Percentiles rank a stretch among this genome's conserved stretches.
These are phyloP conservation scores for Drosophila subquinaria DNA, from an alignment of 2,888 invertebrate genomes.

Conservation along the genomic window DNA sequence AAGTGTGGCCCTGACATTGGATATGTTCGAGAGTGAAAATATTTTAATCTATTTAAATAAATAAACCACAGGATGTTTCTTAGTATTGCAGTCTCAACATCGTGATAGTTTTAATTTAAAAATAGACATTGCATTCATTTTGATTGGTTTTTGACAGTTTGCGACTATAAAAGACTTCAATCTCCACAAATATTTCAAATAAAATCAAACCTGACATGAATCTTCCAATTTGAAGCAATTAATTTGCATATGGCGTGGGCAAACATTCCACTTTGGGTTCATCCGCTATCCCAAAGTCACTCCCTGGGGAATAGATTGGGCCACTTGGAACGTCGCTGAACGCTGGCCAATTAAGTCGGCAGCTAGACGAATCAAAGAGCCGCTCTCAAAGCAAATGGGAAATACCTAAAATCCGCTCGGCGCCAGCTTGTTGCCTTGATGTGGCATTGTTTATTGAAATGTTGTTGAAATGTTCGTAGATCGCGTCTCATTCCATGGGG, in stretches of 20 bases:
- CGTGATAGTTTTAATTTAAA: not conserved
- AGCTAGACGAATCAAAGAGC: slow-evolving; percentile 54
- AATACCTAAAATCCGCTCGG: slow-evolving; percentile 49
- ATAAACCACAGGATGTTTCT: too few relatives aligned
- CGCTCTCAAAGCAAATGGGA: slow-evolving; percentile 33
- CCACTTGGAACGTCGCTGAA: slow-evolving; percentile 37
- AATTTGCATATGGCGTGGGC: slow-evolving; percentile 45
- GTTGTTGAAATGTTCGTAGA: slow-evolving; percentile 11
- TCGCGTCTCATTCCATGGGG: slow-evolving; percentile 16
- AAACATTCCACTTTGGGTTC: slow-evolving; percentile 23
- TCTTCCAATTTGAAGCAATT: slow-evolving; percentile 15
- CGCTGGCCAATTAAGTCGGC: slow-evolving; percentile 57
- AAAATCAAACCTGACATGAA: slow-evolving; percentile 16
- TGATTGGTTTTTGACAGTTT: not conserved
- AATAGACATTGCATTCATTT: not conserved
- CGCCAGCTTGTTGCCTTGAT: slow-evolving; percentile 62
- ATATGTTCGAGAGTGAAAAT: too few relatives aligned
- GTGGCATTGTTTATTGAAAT: slow-evolving; percentile 65
- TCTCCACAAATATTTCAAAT: slow-evolving; percentile 8
- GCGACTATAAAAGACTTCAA: not conserved
- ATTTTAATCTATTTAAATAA: too few relatives aligned
- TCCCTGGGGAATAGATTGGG: slow-evolving; percentile 48
- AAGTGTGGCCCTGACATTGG: too few relatives aligned
- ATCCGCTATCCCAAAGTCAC: slow-evolving; percentile 1
- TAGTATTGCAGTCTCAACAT: too few relatives aligned